A percentile compares a stretch with the other conserved stretches of the same genome.
phyloP scores from a whole-genome alignment of 2,888 invertebrate species.

The Hoplodrina blanda region DNA sequence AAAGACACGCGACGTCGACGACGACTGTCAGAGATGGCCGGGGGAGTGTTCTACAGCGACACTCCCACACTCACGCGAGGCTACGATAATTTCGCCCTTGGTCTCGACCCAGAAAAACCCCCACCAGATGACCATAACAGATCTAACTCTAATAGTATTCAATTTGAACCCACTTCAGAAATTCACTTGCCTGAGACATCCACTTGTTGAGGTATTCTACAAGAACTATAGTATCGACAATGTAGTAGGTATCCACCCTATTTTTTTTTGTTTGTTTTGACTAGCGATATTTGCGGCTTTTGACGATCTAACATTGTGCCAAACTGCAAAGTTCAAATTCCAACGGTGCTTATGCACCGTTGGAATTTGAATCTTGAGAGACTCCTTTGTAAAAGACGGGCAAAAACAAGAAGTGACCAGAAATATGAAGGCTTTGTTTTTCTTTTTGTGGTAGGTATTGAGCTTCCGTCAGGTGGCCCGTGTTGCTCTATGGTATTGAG shows the following conservation, averaged over 20 bases:
- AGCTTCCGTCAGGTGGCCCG: no score
- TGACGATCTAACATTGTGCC: not conserved
- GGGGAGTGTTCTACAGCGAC: conserved; percentile 88
- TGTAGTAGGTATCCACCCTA: not conserved
- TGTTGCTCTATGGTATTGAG: no score
- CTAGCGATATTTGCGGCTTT: not conserved
- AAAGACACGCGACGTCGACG: conserved; percentile 86
- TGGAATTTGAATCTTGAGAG: no score
- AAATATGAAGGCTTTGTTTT: no score
- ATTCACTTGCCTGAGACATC: conserved; percentile 69
- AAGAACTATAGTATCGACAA: conserved; percentile 8
- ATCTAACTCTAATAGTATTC: conserved; percentile 73
- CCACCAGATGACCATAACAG: conserved; percentile 73
- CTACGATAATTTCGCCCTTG: conserved; percentile 83
- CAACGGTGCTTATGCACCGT: no score
- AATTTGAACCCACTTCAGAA: conserved; percentile 70
- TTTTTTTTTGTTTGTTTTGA: not conserved
- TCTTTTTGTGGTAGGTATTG: no score
- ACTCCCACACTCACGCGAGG: conserved; percentile 75
- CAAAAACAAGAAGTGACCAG: no score
- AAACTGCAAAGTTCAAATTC: not conserved
- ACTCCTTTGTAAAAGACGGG: no score
- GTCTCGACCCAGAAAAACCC: conserved; percentile 81
- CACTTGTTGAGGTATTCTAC: conserved; percentile 60
- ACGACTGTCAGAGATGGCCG: conserved; percentile 86